phyloP scores from a whole-genome alignment of 2,797 vertebrate genomes.

The Enteromius unitaeniatus region DNA sequence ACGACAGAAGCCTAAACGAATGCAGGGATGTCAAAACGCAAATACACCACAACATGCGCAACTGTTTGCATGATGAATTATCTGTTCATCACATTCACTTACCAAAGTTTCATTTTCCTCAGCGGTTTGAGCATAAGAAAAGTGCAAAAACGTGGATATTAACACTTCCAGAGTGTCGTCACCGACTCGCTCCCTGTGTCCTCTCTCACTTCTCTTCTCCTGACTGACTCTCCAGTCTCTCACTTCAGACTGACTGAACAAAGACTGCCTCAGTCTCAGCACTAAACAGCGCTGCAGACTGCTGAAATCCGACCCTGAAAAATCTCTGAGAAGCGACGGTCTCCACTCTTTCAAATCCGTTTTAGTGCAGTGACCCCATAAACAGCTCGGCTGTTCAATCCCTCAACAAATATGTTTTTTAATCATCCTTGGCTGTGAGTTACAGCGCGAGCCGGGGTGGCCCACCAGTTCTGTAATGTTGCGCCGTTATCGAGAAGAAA shows the following conservation, averaged over 20 bases:
- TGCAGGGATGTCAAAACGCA: conserved; percentile 18
- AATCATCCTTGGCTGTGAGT: conserved; percentile 10
- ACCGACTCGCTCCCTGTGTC: conserved; percentile 23
- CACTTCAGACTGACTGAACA: conserved; percentile 56
- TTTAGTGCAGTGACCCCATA: conserved; percentile 50
- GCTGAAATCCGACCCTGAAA: conserved; percentile 76
- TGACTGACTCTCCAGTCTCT: conserved; percentile 69
- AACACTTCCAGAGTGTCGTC: conserved; percentile 28
- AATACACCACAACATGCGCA: neutral
- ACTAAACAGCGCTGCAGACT: conserved; percentile 64
- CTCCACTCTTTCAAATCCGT: conserved; percentile 52
- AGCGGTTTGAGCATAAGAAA: conserved; percentile 53
- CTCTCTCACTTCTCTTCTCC: conserved; percentile 35
- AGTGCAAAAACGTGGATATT: conserved; percentile 50
- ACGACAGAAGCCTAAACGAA: conserved; percentile 67
- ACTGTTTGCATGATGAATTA: neutral
- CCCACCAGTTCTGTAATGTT: neutral
- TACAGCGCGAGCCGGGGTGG: neutral
- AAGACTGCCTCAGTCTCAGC: conserved; percentile 70
- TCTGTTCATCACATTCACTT: conserved; percentile 47
- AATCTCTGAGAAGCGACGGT: conserved; percentile 52
- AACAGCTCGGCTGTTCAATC: conserved; percentile 40
- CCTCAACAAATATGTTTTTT: conserved; percentile 27
- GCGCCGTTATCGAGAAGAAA: neutral
- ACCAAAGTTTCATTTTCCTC: conserved; percentile 72